phyloP scores from a whole-genome alignment of 2,888 invertebrate species.

The Synanthedon myopaeformis region DNA sequence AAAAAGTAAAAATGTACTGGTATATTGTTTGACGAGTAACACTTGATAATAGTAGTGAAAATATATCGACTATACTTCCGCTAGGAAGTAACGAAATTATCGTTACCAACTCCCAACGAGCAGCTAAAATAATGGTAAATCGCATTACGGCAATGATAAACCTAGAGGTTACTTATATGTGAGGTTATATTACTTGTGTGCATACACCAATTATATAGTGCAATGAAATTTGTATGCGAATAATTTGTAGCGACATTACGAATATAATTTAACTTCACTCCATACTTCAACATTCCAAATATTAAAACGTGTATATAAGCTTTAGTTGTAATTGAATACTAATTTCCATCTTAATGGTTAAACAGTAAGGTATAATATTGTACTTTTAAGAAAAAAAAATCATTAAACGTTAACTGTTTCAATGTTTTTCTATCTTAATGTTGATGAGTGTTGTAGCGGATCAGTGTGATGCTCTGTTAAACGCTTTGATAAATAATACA shows the following conservation, averaged over 20 bases:
- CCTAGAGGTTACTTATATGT: too few relatives aligned
- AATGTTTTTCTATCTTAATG: slow-evolving; percentile 19
- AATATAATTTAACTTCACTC: slow-evolving; percentile 14
- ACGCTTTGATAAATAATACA: too few relatives aligned
- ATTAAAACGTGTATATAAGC: slow-evolving; percentile 42
- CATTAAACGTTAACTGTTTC: slow-evolving; percentile 3
- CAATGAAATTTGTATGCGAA: neutral
- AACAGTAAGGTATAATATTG: neutral
- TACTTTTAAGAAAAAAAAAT: neutral
- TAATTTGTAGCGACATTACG: neutral
- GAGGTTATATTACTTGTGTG: too few relatives aligned
- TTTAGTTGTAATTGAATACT: slow-evolving; percentile 18
- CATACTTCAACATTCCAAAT: slow-evolving; percentile 53
- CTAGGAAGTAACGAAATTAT: too few relatives aligned
- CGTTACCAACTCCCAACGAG: too few relatives aligned
- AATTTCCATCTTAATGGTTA: neutral
- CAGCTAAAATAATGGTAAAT: too few relatives aligned
- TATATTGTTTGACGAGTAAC: too few relatives aligned
- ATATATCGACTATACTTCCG: too few relatives aligned
- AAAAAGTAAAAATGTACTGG: too few relatives aligned
- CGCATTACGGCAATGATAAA: too few relatives aligned
- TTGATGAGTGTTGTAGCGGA: slow-evolving; percentile 19
- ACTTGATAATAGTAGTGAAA: too few relatives aligned
- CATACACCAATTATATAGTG: too few relatives aligned
- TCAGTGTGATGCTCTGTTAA: neutral